Evolutionary conservation across 2,113 vertebrate species (phyloP).

Genomic region (Chloebia gouldiae): DNA sequence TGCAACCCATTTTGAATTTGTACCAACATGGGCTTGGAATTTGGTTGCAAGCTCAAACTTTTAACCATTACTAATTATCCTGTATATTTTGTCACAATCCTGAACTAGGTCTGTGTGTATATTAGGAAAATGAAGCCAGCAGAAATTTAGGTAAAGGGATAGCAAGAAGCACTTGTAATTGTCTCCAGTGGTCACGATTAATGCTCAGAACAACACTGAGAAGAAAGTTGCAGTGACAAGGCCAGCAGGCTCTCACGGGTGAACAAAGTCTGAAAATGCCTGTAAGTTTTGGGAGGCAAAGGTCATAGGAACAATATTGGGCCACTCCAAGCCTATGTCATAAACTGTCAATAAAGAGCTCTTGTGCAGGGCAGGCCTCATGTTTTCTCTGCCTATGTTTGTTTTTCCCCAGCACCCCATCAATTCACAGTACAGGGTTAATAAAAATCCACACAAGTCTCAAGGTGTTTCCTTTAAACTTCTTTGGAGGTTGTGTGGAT

Average conservation of each 20-base stretch:
- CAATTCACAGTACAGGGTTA: conserved; percentile 67
- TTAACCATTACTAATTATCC: neutral
- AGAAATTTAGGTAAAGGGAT: neutral
- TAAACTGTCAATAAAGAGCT: conserved; percentile 75
- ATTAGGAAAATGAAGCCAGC: neutral
- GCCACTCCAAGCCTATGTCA: conserved; percentile 62
- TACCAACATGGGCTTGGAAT: neutral
- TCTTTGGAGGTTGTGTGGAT: conserved; percentile 9
- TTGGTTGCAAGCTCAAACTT: neutral
- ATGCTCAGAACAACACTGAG: neutral
- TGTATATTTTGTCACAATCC: neutral
- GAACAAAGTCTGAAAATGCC: conserved; percentile 63
- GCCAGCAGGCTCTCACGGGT: conserved; percentile 1
- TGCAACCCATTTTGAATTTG: neutral
- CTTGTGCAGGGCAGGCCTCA: conserved; percentile 64
- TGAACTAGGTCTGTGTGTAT: neutral
- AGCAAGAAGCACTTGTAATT: conserved; percentile 44
- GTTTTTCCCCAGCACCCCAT: conserved; percentile 69
- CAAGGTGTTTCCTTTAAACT: conserved; percentile 63
- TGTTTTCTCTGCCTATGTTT: conserved; percentile 68
- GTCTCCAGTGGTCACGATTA: conserved; percentile 8
- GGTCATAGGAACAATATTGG: conserved; percentile 49
- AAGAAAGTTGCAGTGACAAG: conserved; percentile 24
- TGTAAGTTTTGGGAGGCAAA: conserved; percentile 56
- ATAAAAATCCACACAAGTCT: conserved; percentile 68